A percentile compares a stretch with the other conserved stretches of the same genome.
Conservation (phyloP, 2,797 vertebrate species). For the Pithecia hirsuta region DNA sequence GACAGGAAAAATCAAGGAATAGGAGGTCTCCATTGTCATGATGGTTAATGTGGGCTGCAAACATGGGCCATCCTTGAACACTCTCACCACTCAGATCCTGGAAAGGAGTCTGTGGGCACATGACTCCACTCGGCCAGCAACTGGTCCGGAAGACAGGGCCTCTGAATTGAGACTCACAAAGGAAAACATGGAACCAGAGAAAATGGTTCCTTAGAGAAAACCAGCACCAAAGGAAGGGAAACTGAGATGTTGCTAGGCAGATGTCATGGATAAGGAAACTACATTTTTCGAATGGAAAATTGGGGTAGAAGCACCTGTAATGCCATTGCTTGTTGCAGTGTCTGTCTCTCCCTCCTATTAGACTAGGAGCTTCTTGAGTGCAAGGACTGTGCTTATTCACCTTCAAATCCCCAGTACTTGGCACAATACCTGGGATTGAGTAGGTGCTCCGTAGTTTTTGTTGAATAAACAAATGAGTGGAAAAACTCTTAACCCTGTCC, state of each 20-base stretch:
- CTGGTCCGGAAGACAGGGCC: neutral
- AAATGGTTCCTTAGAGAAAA: slow-evolving; percentile 23
- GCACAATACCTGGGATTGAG: neutral
- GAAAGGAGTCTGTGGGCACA: neutral
- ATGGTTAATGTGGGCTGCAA: neutral
- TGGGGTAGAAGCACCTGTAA: neutral
- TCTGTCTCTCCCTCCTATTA: neutral
- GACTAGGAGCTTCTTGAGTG: neutral
- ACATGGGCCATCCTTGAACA: neutral
- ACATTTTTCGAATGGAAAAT: neutral
- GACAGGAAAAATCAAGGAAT: neutral
- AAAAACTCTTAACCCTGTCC: neutral
- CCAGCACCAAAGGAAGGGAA: neutral
- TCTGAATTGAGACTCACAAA: neutral
- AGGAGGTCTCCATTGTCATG: neutral
- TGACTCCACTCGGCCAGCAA: neutral
- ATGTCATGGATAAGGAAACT: neutral
- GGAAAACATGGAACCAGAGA: neutral
- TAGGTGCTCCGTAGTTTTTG: neutral
- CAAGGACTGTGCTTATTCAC: neutral
- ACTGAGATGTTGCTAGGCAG: neutral
- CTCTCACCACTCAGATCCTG: neutral
- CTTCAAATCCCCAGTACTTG: neutral
- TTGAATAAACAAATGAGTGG: neutral
- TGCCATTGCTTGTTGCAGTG: neutral